Evolutionary conservation across 2,797 vertebrate species (phyloP).

Genomic region (Premnoplex brunnescens): DNA sequence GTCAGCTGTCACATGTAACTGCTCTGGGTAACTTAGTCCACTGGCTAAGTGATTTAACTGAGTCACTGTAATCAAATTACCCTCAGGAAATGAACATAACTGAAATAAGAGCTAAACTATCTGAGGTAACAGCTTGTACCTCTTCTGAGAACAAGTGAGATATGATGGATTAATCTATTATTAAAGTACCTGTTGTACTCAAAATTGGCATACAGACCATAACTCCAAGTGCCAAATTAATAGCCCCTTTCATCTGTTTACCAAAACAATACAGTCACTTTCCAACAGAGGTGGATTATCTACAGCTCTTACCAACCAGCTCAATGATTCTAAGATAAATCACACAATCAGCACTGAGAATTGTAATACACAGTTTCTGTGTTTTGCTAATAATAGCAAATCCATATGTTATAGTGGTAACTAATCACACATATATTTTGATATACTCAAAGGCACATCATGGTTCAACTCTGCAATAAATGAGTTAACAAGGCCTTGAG

Average conservation of each 20-base stretch:
- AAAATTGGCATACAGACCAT: neutral
- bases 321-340: neutral
- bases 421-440: neutral
- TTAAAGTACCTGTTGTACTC: neutral
- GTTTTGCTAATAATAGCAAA: no score
- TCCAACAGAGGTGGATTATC: neutral
- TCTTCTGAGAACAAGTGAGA: neutral
- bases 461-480: neutral
- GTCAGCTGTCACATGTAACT: neutral
- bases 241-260: neutral
- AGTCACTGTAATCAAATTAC: neutral
- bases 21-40: neutral
- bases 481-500: no score
- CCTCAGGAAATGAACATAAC: neutral
- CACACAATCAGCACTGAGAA: neutral
- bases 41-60: neutral
- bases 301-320: neutral
- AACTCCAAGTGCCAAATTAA: neutral
- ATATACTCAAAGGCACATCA: neutral
- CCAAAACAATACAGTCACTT: neutral
- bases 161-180: neutral
- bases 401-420: neutral
- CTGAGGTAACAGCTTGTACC: neutral
- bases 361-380: no score
- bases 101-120: neutral